Evolutionary conservation across 2,113 vertebrate species (phyloP).

Genomic region (Sialia sialis): DNA sequence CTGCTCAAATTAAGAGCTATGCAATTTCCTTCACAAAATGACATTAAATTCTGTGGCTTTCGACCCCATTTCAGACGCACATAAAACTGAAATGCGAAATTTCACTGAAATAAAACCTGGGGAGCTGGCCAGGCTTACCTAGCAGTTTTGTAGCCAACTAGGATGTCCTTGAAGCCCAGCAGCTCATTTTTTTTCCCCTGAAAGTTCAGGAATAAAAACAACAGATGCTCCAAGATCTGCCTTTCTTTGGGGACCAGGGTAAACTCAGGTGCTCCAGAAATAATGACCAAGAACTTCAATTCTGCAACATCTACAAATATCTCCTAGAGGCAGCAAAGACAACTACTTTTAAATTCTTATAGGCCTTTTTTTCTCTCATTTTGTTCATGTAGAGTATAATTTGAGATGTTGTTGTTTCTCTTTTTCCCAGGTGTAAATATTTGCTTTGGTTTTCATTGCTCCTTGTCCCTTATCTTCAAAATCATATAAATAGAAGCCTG

Average conservation of each 20-base stretch:
- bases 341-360: background rate
- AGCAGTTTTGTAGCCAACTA: background rate
- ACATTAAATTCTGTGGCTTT: background rate
- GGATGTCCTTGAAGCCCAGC: background rate
- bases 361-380: background rate
- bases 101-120: background rate
- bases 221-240: background rate
- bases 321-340: background rate
- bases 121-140: background rate
- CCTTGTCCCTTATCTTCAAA: slow-evolving; percentile 25
- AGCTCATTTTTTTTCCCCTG: background rate
- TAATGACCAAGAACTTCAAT: background rate
- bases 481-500: slow-evolving; percentile 46
- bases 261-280: background rate
- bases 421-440: slow-evolving; percentile 40
- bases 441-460: slow-evolving; percentile 25
- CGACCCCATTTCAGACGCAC: background rate
- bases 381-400: background rate
- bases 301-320: background rate
- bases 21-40: background rate
- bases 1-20: background rate
- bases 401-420: slow-evolving; percentile 9
- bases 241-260: background rate
- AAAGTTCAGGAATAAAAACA: background rate
- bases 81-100: background rate